Conservation (phyloP, 2,888 invertebrate genomes). For the Sceliomorpha sp. region DNA sequence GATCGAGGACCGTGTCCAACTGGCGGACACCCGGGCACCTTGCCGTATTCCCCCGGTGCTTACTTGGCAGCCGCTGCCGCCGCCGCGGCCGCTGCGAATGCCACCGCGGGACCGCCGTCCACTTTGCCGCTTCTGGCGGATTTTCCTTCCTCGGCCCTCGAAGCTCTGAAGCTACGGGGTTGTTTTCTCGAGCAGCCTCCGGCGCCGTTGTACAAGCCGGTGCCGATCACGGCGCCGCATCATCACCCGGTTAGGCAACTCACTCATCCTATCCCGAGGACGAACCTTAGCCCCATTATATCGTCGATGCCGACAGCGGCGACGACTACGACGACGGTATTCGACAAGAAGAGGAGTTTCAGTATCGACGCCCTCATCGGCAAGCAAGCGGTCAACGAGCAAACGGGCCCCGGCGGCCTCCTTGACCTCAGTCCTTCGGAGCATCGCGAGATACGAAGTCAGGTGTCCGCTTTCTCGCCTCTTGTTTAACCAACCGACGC, state of each 20-base stretch:
- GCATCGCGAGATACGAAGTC: conserved; percentile 79
- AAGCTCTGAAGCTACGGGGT: conserved; percentile 75
- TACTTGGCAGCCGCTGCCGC: conserved; percentile 56
- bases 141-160: conserved; percentile 75
- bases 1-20: conserved; percentile 69
- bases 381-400: conserved; percentile 70
- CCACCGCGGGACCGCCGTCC: conserved; percentile 83
- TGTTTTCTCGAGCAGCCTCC: conserved; percentile 79
- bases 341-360: conserved; percentile 80
- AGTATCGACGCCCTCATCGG: conserved; percentile 84
- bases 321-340: conserved; percentile 52
- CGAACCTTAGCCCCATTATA: conserved; percentile 18
- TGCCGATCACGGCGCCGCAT: conserved; percentile 73
- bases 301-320: conserved; percentile 59
- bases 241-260: conserved; percentile 61
- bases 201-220: conserved; percentile 78
- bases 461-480: conserved; percentile 87
- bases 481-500: conserved; percentile 76
- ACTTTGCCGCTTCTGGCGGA: conserved; percentile 80
- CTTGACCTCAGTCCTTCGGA: conserved; percentile 77
- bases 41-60: conserved; percentile 66
- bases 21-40: conserved; percentile 64
- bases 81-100: conserved; percentile 67
- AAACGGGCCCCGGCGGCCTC: conserved; percentile 67
- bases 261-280: conserved; percentile 78